Evolutionary conservation across 2,797 vertebrate genomes (phyloP).

Genomic region (Anomalospiza imberbis): DNA sequence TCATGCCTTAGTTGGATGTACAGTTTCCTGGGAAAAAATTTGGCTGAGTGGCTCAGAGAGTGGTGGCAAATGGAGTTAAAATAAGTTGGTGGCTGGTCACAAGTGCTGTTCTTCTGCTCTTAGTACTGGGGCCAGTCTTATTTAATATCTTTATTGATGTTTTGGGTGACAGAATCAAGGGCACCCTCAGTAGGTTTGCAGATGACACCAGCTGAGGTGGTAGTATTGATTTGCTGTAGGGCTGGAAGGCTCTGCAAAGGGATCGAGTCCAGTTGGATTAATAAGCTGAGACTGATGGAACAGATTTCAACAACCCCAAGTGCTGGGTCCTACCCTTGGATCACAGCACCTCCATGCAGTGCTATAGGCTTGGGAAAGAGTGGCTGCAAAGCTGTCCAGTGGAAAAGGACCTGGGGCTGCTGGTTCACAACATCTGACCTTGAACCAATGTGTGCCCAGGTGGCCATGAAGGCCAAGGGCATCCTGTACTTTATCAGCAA

Average conservation of each 20-base stretch:
- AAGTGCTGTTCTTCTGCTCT: background rate
- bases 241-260: background rate
- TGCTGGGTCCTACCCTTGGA: no score
- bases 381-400: background rate
- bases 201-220: background rate
- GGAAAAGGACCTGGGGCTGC: no score
- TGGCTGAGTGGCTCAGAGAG: background rate
- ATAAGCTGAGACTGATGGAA: background rate
- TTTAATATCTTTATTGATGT: background rate
- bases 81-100: accelerated
- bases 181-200: background rate
- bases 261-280: background rate
- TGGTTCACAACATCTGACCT: background rate
- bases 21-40: background rate
- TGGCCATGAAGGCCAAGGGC: background rate
- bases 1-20: accelerated
- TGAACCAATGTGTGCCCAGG: background rate
- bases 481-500: background rate
- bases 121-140: background rate
- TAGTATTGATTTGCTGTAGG: background rate
- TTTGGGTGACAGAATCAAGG: background rate
- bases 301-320: background rate
- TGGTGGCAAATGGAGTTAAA: background rate
- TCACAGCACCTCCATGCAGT: background rate
- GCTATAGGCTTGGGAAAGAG: no score